A percentile compares a stretch with the other conserved stretches of the same genome.
Evolutionary conservation across 2,113 vertebrate species (phyloP).

Genomic region (Benitochromis conjunctus): DNA sequence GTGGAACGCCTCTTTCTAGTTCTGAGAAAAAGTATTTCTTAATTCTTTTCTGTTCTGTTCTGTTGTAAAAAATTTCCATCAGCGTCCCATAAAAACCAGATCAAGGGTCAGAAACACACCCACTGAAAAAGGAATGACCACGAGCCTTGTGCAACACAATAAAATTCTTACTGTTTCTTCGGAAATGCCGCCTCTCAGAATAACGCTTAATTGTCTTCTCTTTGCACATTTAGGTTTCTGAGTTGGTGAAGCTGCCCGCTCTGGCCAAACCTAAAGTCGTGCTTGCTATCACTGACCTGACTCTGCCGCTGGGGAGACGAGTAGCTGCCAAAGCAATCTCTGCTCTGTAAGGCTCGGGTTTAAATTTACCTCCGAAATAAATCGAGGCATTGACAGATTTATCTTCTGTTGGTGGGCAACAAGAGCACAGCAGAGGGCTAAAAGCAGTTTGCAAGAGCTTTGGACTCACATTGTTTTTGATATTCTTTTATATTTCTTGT

Average conservation of each 20-base stretch:
- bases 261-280: slow-evolving; percentile 92
- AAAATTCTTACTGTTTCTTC: background rate
- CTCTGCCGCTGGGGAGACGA: slow-evolving; percentile 89
- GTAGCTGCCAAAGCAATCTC: slow-evolving; percentile 95
- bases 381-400: background rate
- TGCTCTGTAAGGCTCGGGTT: slow-evolving; percentile 69
- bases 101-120: background rate
- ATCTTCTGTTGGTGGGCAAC: background rate
- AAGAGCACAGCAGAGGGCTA: background rate
- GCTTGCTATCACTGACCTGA: slow-evolving; percentile 92
- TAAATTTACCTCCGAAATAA: background rate
- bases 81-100: background rate
- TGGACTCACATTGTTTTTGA: background rate
- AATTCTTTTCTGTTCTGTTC: background rate
- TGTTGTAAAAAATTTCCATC: background rate
- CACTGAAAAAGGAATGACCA: background rate
- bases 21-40: background rate
- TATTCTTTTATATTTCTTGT: background rate
- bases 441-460: background rate
- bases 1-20: background rate
- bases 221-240: slow-evolving; percentile 79
- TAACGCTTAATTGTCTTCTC: background rate
- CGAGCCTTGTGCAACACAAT: background rate
- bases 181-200: too few species aligned
- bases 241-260: slow-evolving; percentile 91